Evolutionary conservation across 2,113 vertebrate species (phyloP).

Genomic region (Leptobrachium leishanense): DNA sequence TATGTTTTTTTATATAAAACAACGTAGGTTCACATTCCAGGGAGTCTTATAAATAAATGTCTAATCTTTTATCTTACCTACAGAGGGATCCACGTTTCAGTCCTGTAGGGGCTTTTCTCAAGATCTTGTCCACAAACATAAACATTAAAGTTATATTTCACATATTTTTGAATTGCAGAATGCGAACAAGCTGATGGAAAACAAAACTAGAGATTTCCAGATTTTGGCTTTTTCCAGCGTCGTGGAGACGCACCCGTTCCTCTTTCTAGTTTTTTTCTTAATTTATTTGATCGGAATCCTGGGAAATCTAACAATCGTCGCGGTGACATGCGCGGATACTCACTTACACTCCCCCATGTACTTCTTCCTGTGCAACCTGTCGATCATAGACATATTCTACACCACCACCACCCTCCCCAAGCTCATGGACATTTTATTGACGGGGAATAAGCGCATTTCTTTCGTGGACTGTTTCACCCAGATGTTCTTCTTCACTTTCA

Average conservation of each 20-base stretch:
- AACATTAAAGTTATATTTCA: not conserved
- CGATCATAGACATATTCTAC: constrained; percentile 53
- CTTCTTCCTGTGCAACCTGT: constrained; percentile 58
- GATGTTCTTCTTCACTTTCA: constrained; percentile 56
- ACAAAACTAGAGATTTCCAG: not conserved
- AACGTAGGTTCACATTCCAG: too few relatives aligned
- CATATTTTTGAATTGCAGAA: not conserved
- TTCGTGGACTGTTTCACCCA: constrained; percentile 54
- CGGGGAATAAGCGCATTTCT: constrained; percentile 44
- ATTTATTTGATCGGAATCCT: constrained; percentile 7
- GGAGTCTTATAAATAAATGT: too few relatives aligned
- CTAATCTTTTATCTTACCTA: too few relatives aligned
- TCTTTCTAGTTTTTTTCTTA: not conserved
- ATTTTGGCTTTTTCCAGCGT: constrained; percentile 13
- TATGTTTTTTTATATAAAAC: too few relatives aligned
- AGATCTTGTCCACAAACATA: not conserved
- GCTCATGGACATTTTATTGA: constrained; percentile 53
- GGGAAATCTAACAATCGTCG: constrained; percentile 10
- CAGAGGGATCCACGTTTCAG: too few relatives aligned
- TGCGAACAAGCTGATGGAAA: not conserved
- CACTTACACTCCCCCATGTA: constrained; percentile 58
- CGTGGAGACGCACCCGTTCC: not conserved
- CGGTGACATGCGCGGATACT: not conserved
- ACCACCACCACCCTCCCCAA: constrained; percentile 54
- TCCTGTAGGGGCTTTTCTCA: too few relatives aligned